Conservation (phyloP, 2,888 invertebrate species). For the Shargacucullia verbasci region DNA sequence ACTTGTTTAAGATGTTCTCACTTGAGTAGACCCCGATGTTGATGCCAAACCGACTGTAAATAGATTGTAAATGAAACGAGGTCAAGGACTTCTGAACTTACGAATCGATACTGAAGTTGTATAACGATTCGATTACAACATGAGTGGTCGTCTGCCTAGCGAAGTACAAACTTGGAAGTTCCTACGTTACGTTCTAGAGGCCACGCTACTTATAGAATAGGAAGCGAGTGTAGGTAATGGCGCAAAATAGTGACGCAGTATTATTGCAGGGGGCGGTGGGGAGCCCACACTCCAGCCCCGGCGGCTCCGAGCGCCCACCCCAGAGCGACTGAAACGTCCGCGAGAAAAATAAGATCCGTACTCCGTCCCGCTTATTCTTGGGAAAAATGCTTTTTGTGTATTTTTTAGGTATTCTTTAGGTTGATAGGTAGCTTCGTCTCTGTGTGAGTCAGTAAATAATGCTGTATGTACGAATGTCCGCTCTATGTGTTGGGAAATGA, state of each 20-base stretch:
- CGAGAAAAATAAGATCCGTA: conserved; percentile 89
- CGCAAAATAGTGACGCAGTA: conserved; percentile 90
- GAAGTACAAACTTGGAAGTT: conserved; percentile 34
- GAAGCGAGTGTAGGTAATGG: conserved; percentile 90
- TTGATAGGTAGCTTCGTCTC: conserved; percentile 60
- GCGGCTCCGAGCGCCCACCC: conserved; percentile 68
- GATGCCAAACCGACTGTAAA: conserved; percentile 37
- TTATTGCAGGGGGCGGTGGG: conserved; percentile 87
- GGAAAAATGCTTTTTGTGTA: conserved; percentile 86
- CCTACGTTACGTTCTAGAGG: conserved; percentile 74
- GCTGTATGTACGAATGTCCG: conserved; percentile 68
- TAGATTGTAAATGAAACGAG: conserved; percentile 53
- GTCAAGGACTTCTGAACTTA: conserved; percentile 54
- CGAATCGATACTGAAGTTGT: conserved; percentile 53
- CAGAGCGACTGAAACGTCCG: conserved; percentile 88
- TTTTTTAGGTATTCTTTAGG: conserved; percentile 81
- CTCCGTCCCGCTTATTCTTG: conserved; percentile 88
- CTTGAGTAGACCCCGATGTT: conserved; percentile 30
- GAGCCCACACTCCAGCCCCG: conserved; percentile 69
- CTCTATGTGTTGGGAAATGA: conserved; percentile 66
- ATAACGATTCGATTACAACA: conserved; percentile 50
- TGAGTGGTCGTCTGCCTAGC: conserved; percentile 32
- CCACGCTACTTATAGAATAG: conserved; percentile 87
- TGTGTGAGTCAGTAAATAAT: conserved; percentile 82
- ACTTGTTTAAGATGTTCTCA: conserved; percentile 26